Base-by-base conservation (phyloP, 2,888 invertebrate genomes). In the Stictocephala bisonia region DNA sequence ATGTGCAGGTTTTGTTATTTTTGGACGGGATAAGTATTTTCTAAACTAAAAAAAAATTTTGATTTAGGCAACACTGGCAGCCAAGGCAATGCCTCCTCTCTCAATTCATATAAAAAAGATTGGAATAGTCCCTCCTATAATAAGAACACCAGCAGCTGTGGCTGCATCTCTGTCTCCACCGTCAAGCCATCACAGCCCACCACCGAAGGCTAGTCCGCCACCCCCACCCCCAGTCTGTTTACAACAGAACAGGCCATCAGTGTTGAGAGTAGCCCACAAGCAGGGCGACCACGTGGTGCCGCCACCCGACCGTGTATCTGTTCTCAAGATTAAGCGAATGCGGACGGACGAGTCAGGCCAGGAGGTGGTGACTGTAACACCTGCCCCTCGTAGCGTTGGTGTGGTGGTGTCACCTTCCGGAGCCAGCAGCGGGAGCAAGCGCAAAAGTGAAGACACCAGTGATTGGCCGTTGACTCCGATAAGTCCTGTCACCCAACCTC, bases 11-110 rank as follows among this genome's bases (percentile, higher is more conserved):
- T n/a, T n/a, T n/a, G n/a, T n/a, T n/a, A n/a, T n/a, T n/a, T n/a
- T n/a, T n/a, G n/a, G n/a, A n/a, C n/a, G n/a, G n/a, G n/a, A n/a
- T n/a, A n/a, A n/a, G n/a, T n/a, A n/a, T n/a, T n/a, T n/a, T n/a
- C n/a, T n/a, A n/a, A n/a, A n/a, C n/a, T n/a, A n/a, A n/a, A n/a
- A n/a, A n/a, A n/a, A n/a, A n/a, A n/a, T n/a, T n/a, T n/a, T n/a
- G n/a, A n/a, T n/a, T 0, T 74, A 82, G 75, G 83, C 82, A 0
- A 82, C 81, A 0, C 79, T 82, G 68, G 80, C 82, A 9, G 82
- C 84, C 2, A 81, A 82, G 66, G 78, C 80, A 13, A 75, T 84
- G 64, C 84, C 85, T 1, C 83, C 85, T 1, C 80, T 81, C 0
- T 72, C 79, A 1, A 71, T 82, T 3, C 83, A 83, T n/a, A 81